A percentile compares a stretch with the other conserved stretches of the same genome.
These are phyloP conservation scores for Petrocephalus microphthalmus DNA, from an alignment of 2,113 vertebrate species.

Conservation along the genomic window DNA sequence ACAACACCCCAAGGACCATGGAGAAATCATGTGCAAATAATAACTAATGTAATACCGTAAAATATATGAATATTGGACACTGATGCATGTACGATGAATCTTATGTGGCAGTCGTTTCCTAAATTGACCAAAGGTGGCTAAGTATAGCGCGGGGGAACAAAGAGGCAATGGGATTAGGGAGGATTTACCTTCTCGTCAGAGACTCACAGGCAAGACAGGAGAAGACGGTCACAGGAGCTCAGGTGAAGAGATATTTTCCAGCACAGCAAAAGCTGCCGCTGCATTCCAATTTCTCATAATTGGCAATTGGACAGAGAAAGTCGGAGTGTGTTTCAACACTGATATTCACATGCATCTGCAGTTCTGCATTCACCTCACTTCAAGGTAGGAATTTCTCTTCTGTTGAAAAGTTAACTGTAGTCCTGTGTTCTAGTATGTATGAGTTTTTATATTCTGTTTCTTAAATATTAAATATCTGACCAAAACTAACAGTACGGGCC, in stretches of 20 bases:
- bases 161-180: slow-evolving; percentile 56
- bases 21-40: background rate
- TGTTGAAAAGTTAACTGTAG: background rate
- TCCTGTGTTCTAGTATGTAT: background rate
- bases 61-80: background rate
- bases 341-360: background rate
- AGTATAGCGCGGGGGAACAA: slow-evolving; percentile 47
- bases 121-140: slow-evolving; percentile 29
- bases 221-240: background rate
- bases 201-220: background rate
- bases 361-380: background rate
- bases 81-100: background rate
- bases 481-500: background rate
- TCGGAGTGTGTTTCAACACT: background rate
- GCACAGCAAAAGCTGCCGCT: background rate
- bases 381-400: background rate
- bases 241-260: background rate
- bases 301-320: background rate
- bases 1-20: background rate
- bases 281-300: background rate
- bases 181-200: slow-evolving; percentile 32
- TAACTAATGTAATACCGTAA: background rate
- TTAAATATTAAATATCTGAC: background rate
- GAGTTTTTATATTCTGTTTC: background rate
- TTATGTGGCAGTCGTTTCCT: background rate